Percentiles rank a stretch among this genome's conserved stretches.
These are phyloP conservation scores for Troides oblongomaculatus DNA, from an alignment of 2,888 invertebrate species.

Conservation along the genomic window DNA sequence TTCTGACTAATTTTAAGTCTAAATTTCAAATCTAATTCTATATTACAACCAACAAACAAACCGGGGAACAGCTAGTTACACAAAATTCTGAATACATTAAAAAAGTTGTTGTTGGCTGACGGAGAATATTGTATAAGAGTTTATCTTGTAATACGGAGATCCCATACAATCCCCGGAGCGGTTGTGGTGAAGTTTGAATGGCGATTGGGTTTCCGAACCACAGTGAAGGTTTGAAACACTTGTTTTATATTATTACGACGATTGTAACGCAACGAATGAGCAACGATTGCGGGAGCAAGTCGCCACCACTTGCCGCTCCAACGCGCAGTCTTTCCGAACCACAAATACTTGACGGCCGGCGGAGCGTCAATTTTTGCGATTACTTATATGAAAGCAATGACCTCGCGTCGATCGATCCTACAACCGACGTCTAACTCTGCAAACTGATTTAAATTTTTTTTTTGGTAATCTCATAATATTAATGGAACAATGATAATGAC, in stretches of 20 bases:
- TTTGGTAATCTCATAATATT: too few species aligned
- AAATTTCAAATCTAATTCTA: too few species aligned
- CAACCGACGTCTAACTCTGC: background rate
- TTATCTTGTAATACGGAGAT: too few species aligned
- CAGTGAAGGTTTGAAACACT: background rate
- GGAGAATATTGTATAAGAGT: too few species aligned
- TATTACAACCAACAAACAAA: too few species aligned
- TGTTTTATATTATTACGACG: background rate
- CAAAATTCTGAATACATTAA: too few species aligned
- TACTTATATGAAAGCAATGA: constrained; percentile 22
- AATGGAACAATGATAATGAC: too few species aligned
- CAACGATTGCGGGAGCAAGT: constrained; percentile 7
- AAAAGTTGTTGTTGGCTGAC: too few species aligned
- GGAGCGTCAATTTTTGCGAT: constrained; percentile 18
- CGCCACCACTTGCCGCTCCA: constrained; percentile 10
- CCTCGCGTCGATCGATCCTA: constrained; percentile 6
- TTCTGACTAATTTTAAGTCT: too few species aligned
- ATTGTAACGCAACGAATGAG: background rate
- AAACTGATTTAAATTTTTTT: background rate
- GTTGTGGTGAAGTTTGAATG: too few species aligned
- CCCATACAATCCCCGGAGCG: too few species aligned
- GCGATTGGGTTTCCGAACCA: background rate
- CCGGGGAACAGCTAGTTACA: too few species aligned
- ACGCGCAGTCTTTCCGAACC: constrained; percentile 18
- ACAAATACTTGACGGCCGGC: constrained; percentile 19